These are phyloP conservation scores for Hermaeophaga mercurialis DNA, from an alignment of 2,888 invertebrate species.

Conservation along the genomic window DNA sequence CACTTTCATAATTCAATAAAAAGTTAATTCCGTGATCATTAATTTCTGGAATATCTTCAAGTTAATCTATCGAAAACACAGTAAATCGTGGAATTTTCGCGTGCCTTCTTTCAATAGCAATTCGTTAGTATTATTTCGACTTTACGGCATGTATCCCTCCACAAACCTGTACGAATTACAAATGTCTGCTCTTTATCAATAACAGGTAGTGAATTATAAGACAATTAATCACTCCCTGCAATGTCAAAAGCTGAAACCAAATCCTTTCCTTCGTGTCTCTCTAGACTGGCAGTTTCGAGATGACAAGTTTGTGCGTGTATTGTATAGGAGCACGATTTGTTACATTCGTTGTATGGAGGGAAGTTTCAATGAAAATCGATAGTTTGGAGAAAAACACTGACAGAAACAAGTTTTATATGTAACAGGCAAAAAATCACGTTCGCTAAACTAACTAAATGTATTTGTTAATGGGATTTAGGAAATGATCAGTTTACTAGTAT, in stretches of 20 bases:
- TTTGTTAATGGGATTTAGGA: too few relatives aligned
- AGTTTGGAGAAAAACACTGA: background rate
- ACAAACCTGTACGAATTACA: constrained; percentile 21
- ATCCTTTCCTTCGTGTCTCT: constrained; percentile 21
- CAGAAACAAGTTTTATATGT: background rate
- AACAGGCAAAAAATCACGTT: background rate
- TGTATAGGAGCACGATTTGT: constrained; percentile 17
- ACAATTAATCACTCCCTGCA: constrained; percentile 29
- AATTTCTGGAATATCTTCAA: background rate
- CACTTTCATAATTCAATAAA: too few relatives aligned
- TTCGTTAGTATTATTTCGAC: constrained; percentile 21
- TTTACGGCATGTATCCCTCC: constrained; percentile 6
- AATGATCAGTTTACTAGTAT: too few relatives aligned
- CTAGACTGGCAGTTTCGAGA: constrained; percentile 12
- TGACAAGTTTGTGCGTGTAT: constrained; percentile 23
- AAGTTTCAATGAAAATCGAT: constrained; percentile 20
- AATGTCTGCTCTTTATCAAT: constrained; percentile 32
- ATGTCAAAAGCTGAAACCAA: constrained; percentile 23
- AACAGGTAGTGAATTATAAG: constrained; percentile 33
- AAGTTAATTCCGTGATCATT: too few relatives aligned
- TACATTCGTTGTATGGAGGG: background rate
- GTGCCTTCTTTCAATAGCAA: constrained; percentile 10
- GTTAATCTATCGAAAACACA: background rate
- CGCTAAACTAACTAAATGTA: too few relatives aligned
- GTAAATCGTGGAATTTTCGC: constrained; percentile 9